A percentile compares a stretch with the other conserved stretches of the same genome.
These are phyloP conservation scores for Pachydiplax longipennis DNA, from an alignment of 2,888 invertebrate species.

Conservation along the genomic window DNA sequence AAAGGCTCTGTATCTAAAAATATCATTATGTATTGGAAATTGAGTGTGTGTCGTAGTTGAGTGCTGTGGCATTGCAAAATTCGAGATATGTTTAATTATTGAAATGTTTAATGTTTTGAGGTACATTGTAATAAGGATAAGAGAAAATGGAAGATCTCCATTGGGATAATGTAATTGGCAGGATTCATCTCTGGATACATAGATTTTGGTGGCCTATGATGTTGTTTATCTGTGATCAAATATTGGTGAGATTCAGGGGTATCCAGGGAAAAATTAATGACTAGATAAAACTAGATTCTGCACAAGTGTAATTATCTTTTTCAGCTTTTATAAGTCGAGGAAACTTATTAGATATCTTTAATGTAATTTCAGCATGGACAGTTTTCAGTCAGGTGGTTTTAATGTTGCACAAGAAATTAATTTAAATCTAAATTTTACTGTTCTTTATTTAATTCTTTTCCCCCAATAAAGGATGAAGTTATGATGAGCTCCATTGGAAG, in stretches of 20 bases:
- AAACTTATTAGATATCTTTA: too few species aligned
- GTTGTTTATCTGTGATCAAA: constrained; percentile 41
- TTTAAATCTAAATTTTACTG: too few species aligned
- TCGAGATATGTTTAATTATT: background rate
- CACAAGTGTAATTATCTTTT: background rate
- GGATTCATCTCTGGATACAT: background rate
- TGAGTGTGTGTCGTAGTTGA: background rate
- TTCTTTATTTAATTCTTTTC: too few species aligned
- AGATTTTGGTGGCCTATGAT: constrained; percentile 23
- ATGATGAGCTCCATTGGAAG: too few species aligned
- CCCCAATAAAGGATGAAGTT: too few species aligned
- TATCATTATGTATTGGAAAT: background rate
- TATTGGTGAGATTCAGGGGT: constrained; percentile 13
- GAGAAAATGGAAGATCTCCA: background rate
- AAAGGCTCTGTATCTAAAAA: background rate
- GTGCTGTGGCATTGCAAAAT: background rate
- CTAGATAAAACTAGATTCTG: background rate
- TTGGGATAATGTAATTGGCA: background rate
- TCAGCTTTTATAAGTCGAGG: background rate
- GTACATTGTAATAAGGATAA: background rate
- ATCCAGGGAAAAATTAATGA: background rate
- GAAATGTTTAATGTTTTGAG: background rate
- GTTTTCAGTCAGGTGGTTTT: too few species aligned
- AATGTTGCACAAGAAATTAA: too few species aligned
- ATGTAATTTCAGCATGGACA: too few species aligned